Base-by-base conservation (phyloP, 1,140 invertebrate genomes). In the Drosophila biarmipes region DNA sequence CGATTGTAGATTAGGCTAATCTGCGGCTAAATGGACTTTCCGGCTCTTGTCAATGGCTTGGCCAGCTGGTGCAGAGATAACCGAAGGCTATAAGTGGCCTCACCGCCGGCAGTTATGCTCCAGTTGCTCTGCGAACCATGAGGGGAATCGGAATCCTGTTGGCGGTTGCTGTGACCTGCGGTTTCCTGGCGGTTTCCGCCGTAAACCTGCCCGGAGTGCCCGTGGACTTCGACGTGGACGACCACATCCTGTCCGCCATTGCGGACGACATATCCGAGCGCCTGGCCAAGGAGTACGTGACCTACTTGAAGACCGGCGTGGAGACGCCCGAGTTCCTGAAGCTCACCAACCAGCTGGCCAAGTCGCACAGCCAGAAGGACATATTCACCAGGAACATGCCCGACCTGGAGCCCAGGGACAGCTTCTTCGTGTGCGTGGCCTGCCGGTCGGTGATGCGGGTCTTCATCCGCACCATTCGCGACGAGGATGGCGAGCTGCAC, bases 371-470 rank as follows among this genome's bases (percentile, higher is more conserved):
- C 31, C 67, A 80, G 45, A 91, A 90, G 72, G 84, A 91, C 17
- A 86, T 91, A n/a, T 90, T 91, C 51, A 91, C 86, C 19, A 72
- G 63, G 34, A 73, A 86, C 24, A 40, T 89, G 49, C 35, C 71
- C 2, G 90, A 91, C 6, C 52, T 91, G 29, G 72, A 79, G 31
- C 40, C 69, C 0, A 38, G 69, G 8, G 90, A 91, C 38, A 73
- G 66, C 31, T 87, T 92, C 42, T 53, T 93, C 1, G 90, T 93
- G 11, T 95, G 95, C 57, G 89, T 93, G 11, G 67, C 93, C 51
- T 95, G 95, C 55, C 92, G 93, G 0, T 92, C 93, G 27, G 57
- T 92, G 6, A 77, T 94, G 11, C 87, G 84, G 6, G 84, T 92
- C 2, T 73, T 94, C 0, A 89, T 94, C 0, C 67, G 91, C 11